A percentile compares a stretch with the other conserved stretches of the same genome.
Conservation (phyloP, 2,113 vertebrate genomes). For the Salminus brasiliensis region DNA sequence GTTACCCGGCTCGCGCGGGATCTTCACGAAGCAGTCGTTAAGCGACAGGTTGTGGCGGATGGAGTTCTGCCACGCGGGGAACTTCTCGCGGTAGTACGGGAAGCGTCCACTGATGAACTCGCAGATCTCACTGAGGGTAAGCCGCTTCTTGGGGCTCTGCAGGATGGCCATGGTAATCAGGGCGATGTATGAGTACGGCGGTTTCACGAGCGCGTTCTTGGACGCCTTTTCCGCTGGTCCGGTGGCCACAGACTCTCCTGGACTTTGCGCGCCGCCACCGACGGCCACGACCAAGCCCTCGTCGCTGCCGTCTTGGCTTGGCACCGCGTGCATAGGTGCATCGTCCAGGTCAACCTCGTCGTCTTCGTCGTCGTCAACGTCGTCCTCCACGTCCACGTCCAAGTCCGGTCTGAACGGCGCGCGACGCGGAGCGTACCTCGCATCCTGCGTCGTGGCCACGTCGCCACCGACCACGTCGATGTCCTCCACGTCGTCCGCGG, state of each 20-base stretch:
- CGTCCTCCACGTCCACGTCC: constrained; percentile 22
- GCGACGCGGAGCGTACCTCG: constrained; percentile 73
- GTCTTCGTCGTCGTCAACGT: not conserved
- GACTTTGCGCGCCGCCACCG: constrained; percentile 62
- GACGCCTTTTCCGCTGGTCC: constrained; percentile 77
- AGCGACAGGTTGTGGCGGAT: constrained; percentile 92
- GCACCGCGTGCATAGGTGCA: not conserved
- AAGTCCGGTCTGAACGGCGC: constrained; percentile 62
- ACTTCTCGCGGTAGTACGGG: constrained; percentile 94
- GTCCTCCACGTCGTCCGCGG: constrained; percentile 84
- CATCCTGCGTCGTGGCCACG: constrained; percentile 71
- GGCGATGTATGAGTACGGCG: constrained; percentile 95
- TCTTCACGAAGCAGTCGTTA: constrained; percentile 95
- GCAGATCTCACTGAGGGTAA: constrained; percentile 96
- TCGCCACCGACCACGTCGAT: constrained; percentile 95
- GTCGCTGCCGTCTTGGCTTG: not conserved
- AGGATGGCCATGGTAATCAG: constrained; percentile 97
- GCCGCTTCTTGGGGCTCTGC: constrained; percentile 93
- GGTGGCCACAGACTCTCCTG: constrained; percentile 56
- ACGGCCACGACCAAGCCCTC: not conserved
- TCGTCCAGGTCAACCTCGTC: not conserved
- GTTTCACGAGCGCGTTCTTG: constrained; percentile 84
- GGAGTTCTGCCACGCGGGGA: constrained; percentile 94
- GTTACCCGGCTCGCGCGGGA: constrained; percentile 89
- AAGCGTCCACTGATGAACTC: constrained; percentile 96